A percentile compares a stretch with the other conserved stretches of the same genome.
These are phyloP conservation scores for Pocota personata DNA, from an alignment of 2,888 invertebrate species.

Conservation along the genomic window DNA sequence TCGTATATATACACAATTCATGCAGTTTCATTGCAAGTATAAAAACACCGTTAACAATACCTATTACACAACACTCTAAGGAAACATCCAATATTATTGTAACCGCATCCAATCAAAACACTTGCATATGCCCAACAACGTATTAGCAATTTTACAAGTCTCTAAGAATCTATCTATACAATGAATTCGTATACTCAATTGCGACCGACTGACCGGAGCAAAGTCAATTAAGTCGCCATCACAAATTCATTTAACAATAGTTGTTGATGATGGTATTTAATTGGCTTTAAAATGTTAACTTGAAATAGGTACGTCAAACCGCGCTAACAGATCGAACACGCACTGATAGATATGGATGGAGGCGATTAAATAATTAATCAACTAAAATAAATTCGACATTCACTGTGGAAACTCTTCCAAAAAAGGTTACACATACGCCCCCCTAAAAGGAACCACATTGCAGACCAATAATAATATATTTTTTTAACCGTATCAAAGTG, in stretches of 20 bases:
- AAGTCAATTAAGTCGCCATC: neutral
- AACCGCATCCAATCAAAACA: neutral
- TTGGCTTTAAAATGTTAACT: conserved; percentile 10
- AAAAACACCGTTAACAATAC: neutral
- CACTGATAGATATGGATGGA: too few species aligned
- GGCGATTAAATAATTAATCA: neutral
- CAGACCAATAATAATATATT: neutral
- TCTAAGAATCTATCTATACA: neutral
- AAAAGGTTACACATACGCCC: conserved; percentile 35
- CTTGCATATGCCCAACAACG: neutral
- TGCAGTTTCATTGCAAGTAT: neutral
- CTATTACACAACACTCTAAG: neutral
- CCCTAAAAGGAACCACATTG: neutral
- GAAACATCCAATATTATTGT: neutral
- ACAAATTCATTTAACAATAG: neutral
- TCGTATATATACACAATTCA: too few species aligned
- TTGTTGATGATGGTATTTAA: neutral
- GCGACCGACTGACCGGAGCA: neutral
- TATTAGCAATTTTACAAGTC: neutral
- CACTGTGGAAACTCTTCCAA: neutral
- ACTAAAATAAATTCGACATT: too few species aligned
- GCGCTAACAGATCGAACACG: neutral
- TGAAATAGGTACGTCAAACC: neutral
- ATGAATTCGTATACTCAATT: neutral
- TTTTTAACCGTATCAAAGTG: neutral